Percentiles rank a stretch among this genome's conserved stretches.
phyloP scores from a whole-genome alignment of 30 jellyfish, hydroid and myxozoan genomes.

The Hydra vulgaris region DNA sequence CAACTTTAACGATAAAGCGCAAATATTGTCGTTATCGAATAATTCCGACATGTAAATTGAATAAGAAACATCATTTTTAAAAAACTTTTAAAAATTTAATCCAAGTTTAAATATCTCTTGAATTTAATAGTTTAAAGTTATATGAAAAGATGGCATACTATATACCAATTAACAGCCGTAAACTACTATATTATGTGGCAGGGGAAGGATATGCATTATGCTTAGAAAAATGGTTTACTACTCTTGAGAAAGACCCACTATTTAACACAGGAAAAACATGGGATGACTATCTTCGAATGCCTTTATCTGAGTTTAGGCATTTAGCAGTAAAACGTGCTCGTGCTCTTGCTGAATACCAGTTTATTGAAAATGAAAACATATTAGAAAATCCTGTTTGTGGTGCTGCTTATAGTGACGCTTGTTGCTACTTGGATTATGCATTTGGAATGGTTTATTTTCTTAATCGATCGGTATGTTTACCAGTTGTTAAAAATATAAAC shows the following conservation, averaged over 20 bases:
- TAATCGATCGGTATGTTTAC: conserved; percentile 41
- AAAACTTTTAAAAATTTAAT: no score
- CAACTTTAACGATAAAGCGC: no score
- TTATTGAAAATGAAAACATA: conserved; percentile 35
- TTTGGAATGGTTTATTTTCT: conserved; percentile 41
- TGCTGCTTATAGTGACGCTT: conserved; percentile 40
- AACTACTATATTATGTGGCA: background rate
- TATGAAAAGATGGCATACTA: background rate
- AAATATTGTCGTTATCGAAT: no score
- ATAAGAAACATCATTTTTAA: no score
- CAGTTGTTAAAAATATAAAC: background rate
- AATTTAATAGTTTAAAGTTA: background rate
- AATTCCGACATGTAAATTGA: no score
- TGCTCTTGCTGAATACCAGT: conserved; percentile 43
- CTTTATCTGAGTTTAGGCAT: conserved; percentile 45
- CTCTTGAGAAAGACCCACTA: conserved; percentile 66
- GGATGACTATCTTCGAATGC: conserved; percentile 25
- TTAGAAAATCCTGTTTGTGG: conserved; percentile 38
- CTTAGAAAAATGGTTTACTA: conserved; percentile 3
- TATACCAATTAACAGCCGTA: background rate
- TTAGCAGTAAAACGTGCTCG: conserved; percentile 41
- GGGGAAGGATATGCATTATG: conserved; percentile 1
- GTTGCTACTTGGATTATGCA: conserved; percentile 44
- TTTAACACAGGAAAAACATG: conserved; percentile 29
- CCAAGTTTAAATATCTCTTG: no score